A percentile compares a stretch with the other conserved stretches of the same genome.
These are phyloP conservation scores for Cheirogaleus medius DNA, from an alignment of 2,113 vertebrate genomes.

Conservation along the genomic window DNA sequence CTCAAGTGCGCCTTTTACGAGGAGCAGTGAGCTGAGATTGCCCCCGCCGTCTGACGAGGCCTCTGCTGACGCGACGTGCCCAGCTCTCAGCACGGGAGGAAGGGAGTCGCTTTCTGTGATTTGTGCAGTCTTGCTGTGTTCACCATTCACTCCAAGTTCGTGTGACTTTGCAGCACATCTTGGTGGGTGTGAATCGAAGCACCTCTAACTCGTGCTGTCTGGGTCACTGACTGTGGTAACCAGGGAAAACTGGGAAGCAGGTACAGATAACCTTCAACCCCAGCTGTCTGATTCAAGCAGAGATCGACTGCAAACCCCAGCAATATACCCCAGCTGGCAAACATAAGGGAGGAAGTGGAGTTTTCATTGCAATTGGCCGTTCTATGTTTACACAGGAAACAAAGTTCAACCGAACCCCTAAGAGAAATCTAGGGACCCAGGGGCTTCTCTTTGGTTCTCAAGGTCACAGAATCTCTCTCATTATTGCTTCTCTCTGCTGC, in stretches of 20 bases:
- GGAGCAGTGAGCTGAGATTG: not conserved
- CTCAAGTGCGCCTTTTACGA: constrained; percentile 49
- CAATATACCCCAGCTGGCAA: not conserved
- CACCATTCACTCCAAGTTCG: not conserved
- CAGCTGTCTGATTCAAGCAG: not conserved
- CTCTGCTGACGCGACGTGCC: constrained; percentile 6
- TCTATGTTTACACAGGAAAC: not conserved
- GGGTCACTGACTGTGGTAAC: not conserved
- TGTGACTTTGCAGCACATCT: not conserved
- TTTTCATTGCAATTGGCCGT: not conserved
- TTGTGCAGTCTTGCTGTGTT: rapidly evolving
- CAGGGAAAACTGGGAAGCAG: not conserved
- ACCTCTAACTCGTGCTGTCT: not conserved
- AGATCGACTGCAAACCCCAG: not conserved
- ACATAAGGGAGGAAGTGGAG: not conserved
- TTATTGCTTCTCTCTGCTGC: not conserved
- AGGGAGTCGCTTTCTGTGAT: not conserved
- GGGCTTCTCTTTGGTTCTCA: not conserved
- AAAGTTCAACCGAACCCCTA: not conserved
- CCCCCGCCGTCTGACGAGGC: not conserved
- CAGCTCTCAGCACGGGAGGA: not conserved
- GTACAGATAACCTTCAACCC: not conserved
- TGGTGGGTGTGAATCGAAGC: not conserved
- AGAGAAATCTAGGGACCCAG: not conserved
- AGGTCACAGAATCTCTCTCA: not conserved